A percentile compares a stretch with the other conserved stretches of the same genome.
These are phyloP conservation scores for Peromyscus maniculatus DNA, from an alignment of 2,113 vertebrate species.

Conservation along the genomic window DNA sequence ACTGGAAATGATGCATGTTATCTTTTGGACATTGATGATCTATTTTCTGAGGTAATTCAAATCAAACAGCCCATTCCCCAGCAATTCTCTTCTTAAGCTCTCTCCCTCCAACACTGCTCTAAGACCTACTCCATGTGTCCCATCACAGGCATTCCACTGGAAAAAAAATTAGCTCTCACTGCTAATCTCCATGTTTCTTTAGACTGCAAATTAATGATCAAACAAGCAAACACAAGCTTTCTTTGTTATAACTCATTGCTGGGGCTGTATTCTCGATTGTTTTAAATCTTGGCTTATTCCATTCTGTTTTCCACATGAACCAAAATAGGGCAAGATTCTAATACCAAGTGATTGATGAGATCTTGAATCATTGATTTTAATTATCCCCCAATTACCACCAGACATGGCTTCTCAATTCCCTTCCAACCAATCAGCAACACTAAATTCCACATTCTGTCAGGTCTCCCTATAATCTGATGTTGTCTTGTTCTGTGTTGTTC, in stretches of 20 bases:
- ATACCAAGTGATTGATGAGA: not conserved
- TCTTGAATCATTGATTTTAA: not conserved
- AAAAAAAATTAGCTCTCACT: not conserved
- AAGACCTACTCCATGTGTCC: not conserved
- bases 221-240: not conserved
- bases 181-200: not conserved
- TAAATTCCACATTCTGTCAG: not conserved
- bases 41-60: not conserved
- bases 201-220: not conserved
- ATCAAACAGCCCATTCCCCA: not conserved
- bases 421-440: not conserved
- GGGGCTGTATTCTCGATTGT: not conserved
- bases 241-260: not conserved
- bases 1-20: not conserved
- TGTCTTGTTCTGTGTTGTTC: not conserved
- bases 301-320: not conserved
- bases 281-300: not conserved
- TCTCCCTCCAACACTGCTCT: not conserved
- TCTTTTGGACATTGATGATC: not conserved
- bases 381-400: not conserved
- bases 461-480: rapidly evolving
- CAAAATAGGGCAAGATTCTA: not conserved
- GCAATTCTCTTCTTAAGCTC: not conserved
- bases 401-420: not conserved
- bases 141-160: not conserved